These are phyloP conservation scores for Poliocrania exsul DNA, from an alignment of 2,797 vertebrate genomes.

Conservation along the genomic window DNA sequence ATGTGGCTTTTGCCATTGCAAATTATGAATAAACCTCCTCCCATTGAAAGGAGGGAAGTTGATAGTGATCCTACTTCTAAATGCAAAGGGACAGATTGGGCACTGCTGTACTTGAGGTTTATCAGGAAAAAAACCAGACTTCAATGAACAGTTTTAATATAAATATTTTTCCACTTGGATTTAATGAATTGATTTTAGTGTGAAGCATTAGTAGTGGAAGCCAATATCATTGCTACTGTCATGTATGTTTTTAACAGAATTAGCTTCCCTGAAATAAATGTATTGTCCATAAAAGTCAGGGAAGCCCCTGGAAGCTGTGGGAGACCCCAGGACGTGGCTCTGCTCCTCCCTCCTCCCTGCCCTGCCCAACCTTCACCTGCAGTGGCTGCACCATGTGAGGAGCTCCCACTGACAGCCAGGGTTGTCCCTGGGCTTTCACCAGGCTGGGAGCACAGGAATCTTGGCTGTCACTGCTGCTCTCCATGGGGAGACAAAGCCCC, in stretches of 20 bases:
- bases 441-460: background rate
- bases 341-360: background rate
- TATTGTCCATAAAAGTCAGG: fast-evolving
- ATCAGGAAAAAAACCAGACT: background rate
- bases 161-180: background rate
- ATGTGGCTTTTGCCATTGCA: fast-evolving
- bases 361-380: fast-evolving
- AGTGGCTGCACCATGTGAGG: fast-evolving
- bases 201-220: background rate
- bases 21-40: background rate
- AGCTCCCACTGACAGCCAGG: fast-evolving
- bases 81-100: background rate
- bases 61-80: background rate
- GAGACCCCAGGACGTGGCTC: fast-evolving
- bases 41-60: background rate
- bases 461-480: background rate
- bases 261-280: fast-evolving
- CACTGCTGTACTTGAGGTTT: background rate
- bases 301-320: background rate
- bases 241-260: fast-evolving
- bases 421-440: background rate
- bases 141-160: background rate
- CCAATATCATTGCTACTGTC: background rate
- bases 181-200: background rate
- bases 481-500: background rate